These are phyloP conservation scores for Antechinus flavipes DNA, from an alignment of 2,113 vertebrate species.

Conservation along the genomic window DNA sequence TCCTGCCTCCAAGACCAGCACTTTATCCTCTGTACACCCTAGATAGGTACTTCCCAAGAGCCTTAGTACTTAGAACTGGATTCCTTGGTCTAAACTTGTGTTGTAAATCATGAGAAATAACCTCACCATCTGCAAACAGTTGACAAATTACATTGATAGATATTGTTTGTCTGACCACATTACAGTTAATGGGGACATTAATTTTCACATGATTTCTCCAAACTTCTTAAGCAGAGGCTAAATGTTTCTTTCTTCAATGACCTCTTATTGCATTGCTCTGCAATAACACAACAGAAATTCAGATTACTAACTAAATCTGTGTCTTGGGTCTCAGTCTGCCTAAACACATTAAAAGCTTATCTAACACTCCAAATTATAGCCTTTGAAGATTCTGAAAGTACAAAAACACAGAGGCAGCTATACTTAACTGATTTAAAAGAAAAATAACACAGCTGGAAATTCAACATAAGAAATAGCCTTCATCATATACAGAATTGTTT, in stretches of 20 bases:
- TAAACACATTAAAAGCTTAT: conserved; percentile 75
- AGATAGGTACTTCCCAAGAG: not conserved
- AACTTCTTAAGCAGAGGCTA: conserved; percentile 56
- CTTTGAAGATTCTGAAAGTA: conserved; percentile 72
- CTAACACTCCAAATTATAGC: conserved; percentile 69
- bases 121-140: conserved; percentile 45
- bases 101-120: conserved; percentile 44
- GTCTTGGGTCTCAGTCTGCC: conserved; percentile 40
- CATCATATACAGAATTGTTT: conserved; percentile 25
- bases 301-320: conserved; percentile 71
- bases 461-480: not conserved
- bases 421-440: conserved; percentile 76
- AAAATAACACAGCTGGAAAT: conserved; percentile 66
- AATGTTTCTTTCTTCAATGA: conserved; percentile 41
- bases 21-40: not conserved
- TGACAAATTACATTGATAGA: conserved; percentile 45
- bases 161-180: conserved; percentile 28
- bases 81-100: conserved; percentile 33
- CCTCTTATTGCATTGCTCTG: conserved; percentile 52
- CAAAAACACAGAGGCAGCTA: conserved; percentile 69
- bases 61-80: conserved; percentile 12
- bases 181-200: conserved; percentile 68
- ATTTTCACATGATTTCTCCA: conserved; percentile 71
- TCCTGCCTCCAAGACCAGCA: not conserved
- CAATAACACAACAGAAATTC: conserved; percentile 75